phyloP scores from a whole-genome alignment of 2,113 vertebrate genomes.

The Ascaphus truei region DNA sequence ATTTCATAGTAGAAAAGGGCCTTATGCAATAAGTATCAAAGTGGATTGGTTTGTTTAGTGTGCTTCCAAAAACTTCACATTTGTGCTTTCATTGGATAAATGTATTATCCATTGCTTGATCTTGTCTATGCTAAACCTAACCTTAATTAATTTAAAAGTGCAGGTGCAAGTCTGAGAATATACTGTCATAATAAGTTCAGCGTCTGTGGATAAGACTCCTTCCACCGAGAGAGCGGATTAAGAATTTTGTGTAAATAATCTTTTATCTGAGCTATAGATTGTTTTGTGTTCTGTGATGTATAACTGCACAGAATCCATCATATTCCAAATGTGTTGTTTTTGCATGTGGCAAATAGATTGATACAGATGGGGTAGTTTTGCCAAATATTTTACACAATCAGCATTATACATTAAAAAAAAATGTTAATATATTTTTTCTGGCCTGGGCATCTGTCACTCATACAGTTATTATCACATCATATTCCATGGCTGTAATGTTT shows the following conservation, averaged over 20 bases:
- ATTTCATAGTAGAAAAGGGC: conserved; percentile 7
- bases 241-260: conserved; percentile 27
- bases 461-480: conserved; percentile 43
- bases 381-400: too few species aligned
- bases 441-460: conserved; percentile 62
- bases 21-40: conserved; percentile 37
- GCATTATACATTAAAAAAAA: too few species aligned
- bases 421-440: too few species aligned
- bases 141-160: conserved; percentile 41
- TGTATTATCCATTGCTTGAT: conserved; percentile 27
- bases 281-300: too few species aligned
- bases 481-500: too few species aligned
- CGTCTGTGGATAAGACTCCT: conserved; percentile 40
- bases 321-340: too few species aligned
- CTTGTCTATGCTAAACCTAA: conserved; percentile 7
- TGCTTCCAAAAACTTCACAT: conserved; percentile 31
- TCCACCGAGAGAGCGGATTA: conserved; percentile 38
- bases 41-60: background rate
- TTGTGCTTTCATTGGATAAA: conserved; percentile 7
- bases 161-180: conserved; percentile 9
- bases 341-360: too few species aligned
- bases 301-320: too few species aligned
- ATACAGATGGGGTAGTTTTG: too few species aligned
- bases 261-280: too few species aligned
- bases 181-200: background rate